Conservation (phyloP, 2,797 vertebrate species). For the Podargus strigoides region DNA sequence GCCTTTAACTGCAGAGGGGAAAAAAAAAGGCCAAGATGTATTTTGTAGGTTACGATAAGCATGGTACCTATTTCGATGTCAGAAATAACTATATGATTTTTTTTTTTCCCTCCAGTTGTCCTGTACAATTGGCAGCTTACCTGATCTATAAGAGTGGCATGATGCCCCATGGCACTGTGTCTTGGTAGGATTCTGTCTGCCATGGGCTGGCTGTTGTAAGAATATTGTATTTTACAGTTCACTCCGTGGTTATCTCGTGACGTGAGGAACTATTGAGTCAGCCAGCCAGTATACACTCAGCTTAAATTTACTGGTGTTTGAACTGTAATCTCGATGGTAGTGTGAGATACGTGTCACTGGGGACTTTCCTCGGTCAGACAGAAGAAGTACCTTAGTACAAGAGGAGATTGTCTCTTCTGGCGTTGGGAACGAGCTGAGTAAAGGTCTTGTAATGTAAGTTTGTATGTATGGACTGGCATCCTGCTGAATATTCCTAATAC, state of each 20-base stretch:
- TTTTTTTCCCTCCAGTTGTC: not conserved
- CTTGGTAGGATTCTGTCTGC: not conserved
- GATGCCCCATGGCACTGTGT: not conserved
- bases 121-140: not conserved
- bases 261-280: not conserved
- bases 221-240: not conserved
- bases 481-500: not conserved
- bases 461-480: accelerated
- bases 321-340: not conserved
- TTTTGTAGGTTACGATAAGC: not conserved
- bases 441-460: not conserved
- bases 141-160: not conserved
- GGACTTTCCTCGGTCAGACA: not conserved
- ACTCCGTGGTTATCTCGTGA: not conserved
- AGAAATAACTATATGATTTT: not conserved
- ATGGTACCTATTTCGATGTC: not conserved
- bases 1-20: not conserved
- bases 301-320: not conserved
- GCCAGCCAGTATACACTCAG: not conserved
- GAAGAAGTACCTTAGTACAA: not conserved
- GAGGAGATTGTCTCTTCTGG: not conserved
- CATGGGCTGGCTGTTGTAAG: not conserved
- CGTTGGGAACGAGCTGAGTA: not conserved
- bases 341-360: accelerated
- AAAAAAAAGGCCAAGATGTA: not conserved